Evolutionary conservation across 1,140 invertebrate species (phyloP), one percentile per base, ranked within the genome.

Genomic region (Paracyclopina nana): DNA sequence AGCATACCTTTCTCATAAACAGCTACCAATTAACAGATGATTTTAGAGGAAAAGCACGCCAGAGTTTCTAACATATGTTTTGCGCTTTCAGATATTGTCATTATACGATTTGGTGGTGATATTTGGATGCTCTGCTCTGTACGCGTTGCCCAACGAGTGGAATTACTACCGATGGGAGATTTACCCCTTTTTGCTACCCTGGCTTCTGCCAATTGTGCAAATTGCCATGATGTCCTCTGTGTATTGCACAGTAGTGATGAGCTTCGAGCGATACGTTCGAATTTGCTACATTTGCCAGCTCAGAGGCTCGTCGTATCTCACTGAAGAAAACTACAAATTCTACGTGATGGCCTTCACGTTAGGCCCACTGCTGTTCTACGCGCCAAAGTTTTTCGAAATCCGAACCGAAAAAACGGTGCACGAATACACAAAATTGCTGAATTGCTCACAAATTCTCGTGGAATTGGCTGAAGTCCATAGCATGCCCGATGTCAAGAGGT

Each of bases 231-330:
- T 48, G n/a, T 28, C 45, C 8, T 48, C 45, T 14, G 22, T 48
- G 16, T 48, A 48, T 14, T 48, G 45, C 25, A 48, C 45, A 2
- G 12, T 48, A 12, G 24, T 48, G 5, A 48, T 48, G 20, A 48
- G 45, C n/a, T 48, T 48, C 30, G 45, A 48, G 25, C 16, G 45
- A 26, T 48, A 48, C 27, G 27, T 48, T 4, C 16, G 45, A 2
- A 48, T 48, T 5, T 48, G 45, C 29, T 29, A 48, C 29, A n/a
- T 48, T 9, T 48, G 45, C n/a, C 45, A 48, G 28, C 45, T 48
- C 3, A 48, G 22, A 29, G 12, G 12, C 16, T 25, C 45, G 2
- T 16, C 27, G 22, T 16, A 16, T 4, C 29, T 48, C 25, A 26
- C 25, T 12, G 27, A 48, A 14, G 27, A 26, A 14, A 48, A 48